Evolutionary conservation across 2,888 invertebrate species (phyloP).

Genomic region (Rhabditoides inermis): DNA sequence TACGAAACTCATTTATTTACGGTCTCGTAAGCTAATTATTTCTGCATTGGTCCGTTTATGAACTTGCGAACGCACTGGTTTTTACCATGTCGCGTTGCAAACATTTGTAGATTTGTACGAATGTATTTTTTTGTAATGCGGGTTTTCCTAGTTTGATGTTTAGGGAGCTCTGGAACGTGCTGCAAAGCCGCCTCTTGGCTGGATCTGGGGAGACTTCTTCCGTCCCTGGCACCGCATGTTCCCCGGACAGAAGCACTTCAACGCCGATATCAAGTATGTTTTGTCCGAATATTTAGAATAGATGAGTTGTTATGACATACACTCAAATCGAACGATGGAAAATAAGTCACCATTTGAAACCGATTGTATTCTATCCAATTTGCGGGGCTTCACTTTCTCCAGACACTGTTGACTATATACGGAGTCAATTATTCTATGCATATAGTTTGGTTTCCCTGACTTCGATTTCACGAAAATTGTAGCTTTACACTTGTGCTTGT

Average conservation of each 20-base stretch:
- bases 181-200: constrained; percentile 51
- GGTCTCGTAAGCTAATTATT: too few species aligned
- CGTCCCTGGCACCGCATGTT: constrained; percentile 50
- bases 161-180: constrained; percentile 44
- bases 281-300: not conserved
- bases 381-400: too few species aligned
- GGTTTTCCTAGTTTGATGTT: constrained; percentile 20
- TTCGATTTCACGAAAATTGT: too few species aligned
- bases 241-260: constrained; percentile 44
- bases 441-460: too few species aligned
- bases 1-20: too few species aligned
- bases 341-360: not conserved
- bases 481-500: too few species aligned
- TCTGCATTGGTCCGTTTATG: not conserved
- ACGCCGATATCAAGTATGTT: constrained; percentile 45
- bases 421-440: not conserved
- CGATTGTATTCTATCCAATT: not conserved
- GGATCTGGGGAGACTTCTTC: constrained; percentile 52
- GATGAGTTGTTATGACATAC: too few species aligned
- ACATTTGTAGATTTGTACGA: too few species aligned
- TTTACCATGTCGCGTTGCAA: too few species aligned
- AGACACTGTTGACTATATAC: constrained; percentile 7
- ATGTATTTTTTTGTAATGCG: not conserved
- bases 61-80: too few species aligned
- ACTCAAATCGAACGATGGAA: too few species aligned